Conservation (phyloP, 2,888 invertebrate genomes). For the Trypoxylon attenuatum region DNA sequence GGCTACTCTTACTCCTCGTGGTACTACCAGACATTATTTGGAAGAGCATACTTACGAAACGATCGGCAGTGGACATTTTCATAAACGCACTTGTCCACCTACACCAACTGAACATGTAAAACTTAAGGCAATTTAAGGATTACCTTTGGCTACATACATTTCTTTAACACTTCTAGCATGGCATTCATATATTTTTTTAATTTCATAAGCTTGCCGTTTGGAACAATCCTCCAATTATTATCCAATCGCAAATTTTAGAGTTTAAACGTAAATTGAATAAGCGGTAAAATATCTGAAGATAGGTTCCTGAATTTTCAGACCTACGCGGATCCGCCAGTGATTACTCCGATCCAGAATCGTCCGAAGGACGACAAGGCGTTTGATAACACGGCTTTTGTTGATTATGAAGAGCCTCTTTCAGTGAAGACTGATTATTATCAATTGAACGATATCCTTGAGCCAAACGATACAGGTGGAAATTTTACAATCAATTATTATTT, state of each 20-base stretch:
- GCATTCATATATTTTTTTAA: no score
- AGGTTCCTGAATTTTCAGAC: conserved; percentile 60
- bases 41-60: conserved; percentile 73
- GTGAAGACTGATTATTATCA: conserved; percentile 83
- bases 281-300: conserved; percentile 34
- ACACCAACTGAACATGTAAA: conserved; percentile 74
- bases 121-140: conserved; percentile 65
- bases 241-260: background rate
- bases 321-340: conserved; percentile 67
- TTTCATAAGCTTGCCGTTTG: no score
- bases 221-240: background rate
- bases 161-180: background rate
- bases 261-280: background rate
- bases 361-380: conserved; percentile 75
- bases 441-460: conserved; percentile 76
- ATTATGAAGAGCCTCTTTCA: conserved; percentile 88
- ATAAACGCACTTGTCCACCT: conserved; percentile 61
- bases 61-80: conserved; percentile 62
- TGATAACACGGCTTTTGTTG: conserved; percentile 86
- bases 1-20: conserved; percentile 89
- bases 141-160: conserved; percentile 41
- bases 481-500: background rate
- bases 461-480: conserved; percentile 64
- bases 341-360: conserved; percentile 60
- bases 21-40: conserved; percentile 83